Evolutionary conservation across 2,113 vertebrate species (phyloP), one percentile per base, ranked within the genome.

Genomic region (Saguinus midas): DNA sequence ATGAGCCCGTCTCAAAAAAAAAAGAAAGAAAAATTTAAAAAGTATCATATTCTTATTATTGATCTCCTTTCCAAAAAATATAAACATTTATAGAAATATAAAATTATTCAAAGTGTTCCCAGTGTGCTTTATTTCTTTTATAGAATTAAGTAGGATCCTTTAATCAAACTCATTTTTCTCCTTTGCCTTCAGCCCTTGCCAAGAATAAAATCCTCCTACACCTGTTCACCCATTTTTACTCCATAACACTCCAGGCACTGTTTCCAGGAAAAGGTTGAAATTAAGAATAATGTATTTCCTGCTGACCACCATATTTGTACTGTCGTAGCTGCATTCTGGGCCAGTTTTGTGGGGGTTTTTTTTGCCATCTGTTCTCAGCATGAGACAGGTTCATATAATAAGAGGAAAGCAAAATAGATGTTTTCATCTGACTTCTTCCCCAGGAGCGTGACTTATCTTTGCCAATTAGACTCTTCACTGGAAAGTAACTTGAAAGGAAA

Each of bases 221-320:
- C 85, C 84, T 96, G 66, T 76, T 90, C 11, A 48, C 75, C 43
- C 68, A n/a, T 48, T 97, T 94, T 94, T 35, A 57, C 48, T 83
- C 52, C 9, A 1, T 90, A 90, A 58, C 55, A 40, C 64, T 57
- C 48, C 72, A 96, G 79, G 76, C 7, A 7, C 92, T 90, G n/a
- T 96, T 97, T 96, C 87, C 96, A 98, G 96, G 95, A 96, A 98
- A 97, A 97, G 96, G 85, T 97, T 92, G 81, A 93, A 89, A 90
- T 96, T 64, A 90, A 79, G 64, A 94, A 85, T 52, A 90, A 87
- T n/a, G 68, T 90, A 64, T 87, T 95, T 97, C 91, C 93, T 89
- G 70, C 94, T 96, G 96, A 95, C 96, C 91, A 64, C 79, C 92
- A 45, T 72, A 32, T 97, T 96, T 95, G 72, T 72, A 48, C 90